Base-by-base conservation (phyloP, 1,140 invertebrate species). In the Zaprionus tsacasi region DNA sequence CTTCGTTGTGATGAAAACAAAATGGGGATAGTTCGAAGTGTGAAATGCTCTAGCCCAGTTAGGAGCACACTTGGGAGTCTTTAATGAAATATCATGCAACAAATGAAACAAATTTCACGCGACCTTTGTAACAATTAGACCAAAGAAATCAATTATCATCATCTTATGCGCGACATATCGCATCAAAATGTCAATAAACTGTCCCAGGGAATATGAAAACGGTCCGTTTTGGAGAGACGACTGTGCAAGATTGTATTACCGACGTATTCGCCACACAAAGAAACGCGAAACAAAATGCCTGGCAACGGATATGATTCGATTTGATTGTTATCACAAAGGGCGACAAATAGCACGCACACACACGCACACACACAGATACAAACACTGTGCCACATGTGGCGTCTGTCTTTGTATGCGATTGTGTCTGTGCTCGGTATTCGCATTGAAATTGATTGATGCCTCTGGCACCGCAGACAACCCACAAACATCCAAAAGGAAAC, bases 291-390 rank as follows among this genome's bases (percentile, higher is more conserved):
- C 35, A 52, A 60, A 75, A 52, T 61, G 52, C 57, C 60, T 27
- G 55, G 79, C 75, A 82, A 70, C 45, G 79, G 83, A 87, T 88
- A 87, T 82, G 72, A 88, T 87, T 82, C 80, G 76, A 87, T 87
- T 87, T 80, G 80, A 87, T 87, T 87, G 72, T 76, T 74, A 88
- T 82, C 83, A 87, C 82, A 87, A 88, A 67, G 71, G 73, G 69
- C 80, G 79, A 88, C 83, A 88, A 88, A 88, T 88, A 79, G 60
- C 74, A 59, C 70, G 33, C 30, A 67, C 45, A 65, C 74, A 59
- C 58, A 60, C 64, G 59, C 60, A 69, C 54, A 55, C 52, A 66
- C 70, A 15, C 38, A 36, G 25, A 54, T 70, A 40, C 33, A 65
- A 59, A 54, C 35, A 48, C 56, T 13, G 11, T 12, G 35, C 15